Evolutionary conservation across 92 coral and sea anemone species (phyloP).

Genomic region (Blastomussa wellsi): DNA sequence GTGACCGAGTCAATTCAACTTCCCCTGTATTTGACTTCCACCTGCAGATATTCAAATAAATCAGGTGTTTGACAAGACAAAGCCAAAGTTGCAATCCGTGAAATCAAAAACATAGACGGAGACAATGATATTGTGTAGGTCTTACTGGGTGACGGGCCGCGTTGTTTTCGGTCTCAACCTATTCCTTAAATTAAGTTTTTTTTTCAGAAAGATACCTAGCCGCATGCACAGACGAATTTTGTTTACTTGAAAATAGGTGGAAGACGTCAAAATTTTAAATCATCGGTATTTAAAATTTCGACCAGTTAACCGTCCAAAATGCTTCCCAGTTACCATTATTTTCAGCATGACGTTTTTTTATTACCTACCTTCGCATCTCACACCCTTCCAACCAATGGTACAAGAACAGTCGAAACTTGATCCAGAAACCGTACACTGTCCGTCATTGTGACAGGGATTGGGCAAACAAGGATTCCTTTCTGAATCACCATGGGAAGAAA

Average conservation of each 20-base stretch:
- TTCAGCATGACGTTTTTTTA: background rate
- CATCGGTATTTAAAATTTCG: background rate
- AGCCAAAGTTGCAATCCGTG: background rate
- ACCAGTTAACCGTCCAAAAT: background rate
- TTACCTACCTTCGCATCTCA: conserved; percentile 83
- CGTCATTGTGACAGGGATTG: conserved; percentile 91
- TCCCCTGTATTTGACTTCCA: background rate
- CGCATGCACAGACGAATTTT: background rate
- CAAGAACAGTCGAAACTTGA: conserved; percentile 92
- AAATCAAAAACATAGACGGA: background rate
- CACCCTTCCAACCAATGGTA: conserved; percentile 87
- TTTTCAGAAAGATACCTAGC: background rate
- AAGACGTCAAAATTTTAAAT: background rate
- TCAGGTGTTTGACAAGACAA: conserved; percentile 9
- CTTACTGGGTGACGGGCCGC: background rate
- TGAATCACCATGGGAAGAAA: conserved; percentile 49
- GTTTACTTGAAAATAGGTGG: background rate
- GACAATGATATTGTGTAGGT: background rate
- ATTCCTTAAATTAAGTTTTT: background rate
- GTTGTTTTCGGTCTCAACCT: background rate
- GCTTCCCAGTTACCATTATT: background rate
- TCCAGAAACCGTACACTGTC: conserved; percentile 83
- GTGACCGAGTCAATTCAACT: background rate
- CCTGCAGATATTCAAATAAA: background rate
- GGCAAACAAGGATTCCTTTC: conserved; percentile 87